Evolutionary conservation across 2,797 vertebrate species (phyloP), one percentile per base, ranked within the genome.

Genomic region (Salmo trutta): DNA sequence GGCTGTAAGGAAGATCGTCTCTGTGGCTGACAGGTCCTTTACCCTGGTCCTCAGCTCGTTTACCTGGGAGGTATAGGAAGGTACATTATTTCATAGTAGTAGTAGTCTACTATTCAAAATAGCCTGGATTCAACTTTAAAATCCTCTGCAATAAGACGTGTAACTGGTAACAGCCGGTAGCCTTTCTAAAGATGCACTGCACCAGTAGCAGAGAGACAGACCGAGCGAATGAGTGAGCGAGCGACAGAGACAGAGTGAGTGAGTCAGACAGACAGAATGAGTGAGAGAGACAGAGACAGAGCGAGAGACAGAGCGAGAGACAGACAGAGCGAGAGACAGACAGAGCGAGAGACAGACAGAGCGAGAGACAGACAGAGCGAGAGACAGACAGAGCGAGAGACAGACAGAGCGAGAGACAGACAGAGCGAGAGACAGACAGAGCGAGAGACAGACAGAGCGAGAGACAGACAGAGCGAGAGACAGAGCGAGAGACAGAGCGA

Each of bases 1-100:
- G 85, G 97, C 96, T 73, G 89, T 92, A 24, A 97, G 96, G 84
- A 99, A 99, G 75, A 98, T 91, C 78, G 77, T 93, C 86, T 99
- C 98, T 0, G 95, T 94, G 24, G 90, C 88, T 0, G 97, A 97
- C 85, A 97, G 94, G 80, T 95, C 93, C 77, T 92, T 94, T 2
- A 74, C 69, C 76, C 92, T 90, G 27, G 91, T 93, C 59, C 84
- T 93, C 3, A 99, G 88, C 17, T 98, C 97, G 10, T 96, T 97
- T 82, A 98, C 95, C 98, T 99, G 88, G 41, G 31, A 17, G n/a
- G 59, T 21, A n/a, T 21, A 19, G n/a, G 19, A 21, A 59, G 3
- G 3, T 24, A 64, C 59, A 64, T 8, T 21, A 47, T 47, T 12
- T 47, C 41, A 47, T 3, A 47, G 41, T 12, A 47, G 41, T 12